Percentiles rank a stretch among this genome's conserved stretches.
These are phyloP conservation scores for Porites cylindrica DNA, from an alignment of 92 coral and sea anemone species.

Conservation along the genomic window DNA sequence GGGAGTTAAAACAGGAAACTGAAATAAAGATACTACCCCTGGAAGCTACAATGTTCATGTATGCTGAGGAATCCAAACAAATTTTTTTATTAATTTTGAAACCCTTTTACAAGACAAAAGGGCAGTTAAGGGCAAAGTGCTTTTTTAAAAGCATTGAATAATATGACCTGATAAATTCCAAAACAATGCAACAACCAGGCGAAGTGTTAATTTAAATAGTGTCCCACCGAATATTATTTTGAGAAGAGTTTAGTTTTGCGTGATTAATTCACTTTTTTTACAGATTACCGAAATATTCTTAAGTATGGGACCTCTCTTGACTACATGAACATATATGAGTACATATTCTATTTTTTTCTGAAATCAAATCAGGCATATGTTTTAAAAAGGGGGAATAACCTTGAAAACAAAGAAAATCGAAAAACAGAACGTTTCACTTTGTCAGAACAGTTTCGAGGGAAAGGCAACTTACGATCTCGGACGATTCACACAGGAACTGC, in stretches of 20 bases:
- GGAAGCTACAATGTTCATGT: no score
- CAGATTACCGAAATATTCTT: no score
- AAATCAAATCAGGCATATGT: not conserved
- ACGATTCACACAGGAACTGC: not conserved
- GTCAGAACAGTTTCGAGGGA: conserved; percentile 11
- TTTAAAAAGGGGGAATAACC: not conserved
- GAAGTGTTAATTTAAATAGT: not conserved
- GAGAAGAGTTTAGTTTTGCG: not conserved
- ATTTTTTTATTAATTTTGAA: no score
- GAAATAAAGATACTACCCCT: no score
- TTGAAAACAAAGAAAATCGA: not conserved
- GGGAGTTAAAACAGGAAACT: not conserved
- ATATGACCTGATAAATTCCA: conserved; percentile 57
- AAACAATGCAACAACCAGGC: conserved; percentile 46
- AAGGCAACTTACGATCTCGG: no score
- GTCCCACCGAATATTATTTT: not conserved
- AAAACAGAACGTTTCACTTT: conserved; percentile 3
- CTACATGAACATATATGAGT: no score
- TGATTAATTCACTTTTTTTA: not conserved
- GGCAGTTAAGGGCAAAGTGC: not conserved
- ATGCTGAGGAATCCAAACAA: not conserved
- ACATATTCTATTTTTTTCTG: no score
- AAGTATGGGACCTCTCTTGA: no score
- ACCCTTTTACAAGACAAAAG: not conserved
- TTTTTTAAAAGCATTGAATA: conserved; percentile 14